These are phyloP conservation scores for Augochlora pura DNA, from an alignment of 1,140 invertebrate species.

Conservation along the genomic window DNA sequence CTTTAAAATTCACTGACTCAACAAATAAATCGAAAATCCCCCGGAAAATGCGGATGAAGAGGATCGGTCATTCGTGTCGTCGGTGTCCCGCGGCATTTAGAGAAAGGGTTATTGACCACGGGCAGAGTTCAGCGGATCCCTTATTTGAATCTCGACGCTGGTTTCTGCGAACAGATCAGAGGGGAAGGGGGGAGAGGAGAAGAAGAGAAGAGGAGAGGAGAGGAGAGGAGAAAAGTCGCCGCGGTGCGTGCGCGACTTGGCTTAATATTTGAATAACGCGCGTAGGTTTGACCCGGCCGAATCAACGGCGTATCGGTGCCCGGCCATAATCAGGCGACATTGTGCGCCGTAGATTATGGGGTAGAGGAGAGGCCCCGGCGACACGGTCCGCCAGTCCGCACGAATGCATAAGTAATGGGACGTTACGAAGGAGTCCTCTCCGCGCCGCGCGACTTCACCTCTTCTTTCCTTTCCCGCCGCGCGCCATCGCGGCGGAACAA, in stretches of 20 bases:
- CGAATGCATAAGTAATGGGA: slow-evolving; percentile 72
- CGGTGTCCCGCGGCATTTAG: neutral
- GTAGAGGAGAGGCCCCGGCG: slow-evolving; percentile 53
- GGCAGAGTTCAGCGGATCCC: slow-evolving; percentile 39
- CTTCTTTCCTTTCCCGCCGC: slow-evolving; percentile 23
- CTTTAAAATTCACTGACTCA: too few relatives aligned
- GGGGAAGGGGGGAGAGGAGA: neutral
- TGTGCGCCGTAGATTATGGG: slow-evolving; percentile 66
- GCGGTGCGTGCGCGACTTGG: slow-evolving; percentile 39
- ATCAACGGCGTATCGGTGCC: slow-evolving; percentile 61
- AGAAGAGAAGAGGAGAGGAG: neutral
- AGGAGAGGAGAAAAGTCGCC: neutral
- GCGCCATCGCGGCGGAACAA: neutral
- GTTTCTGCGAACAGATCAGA: slow-evolving; percentile 6
- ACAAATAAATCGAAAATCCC: too few relatives aligned
- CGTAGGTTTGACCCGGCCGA: slow-evolving; percentile 65
- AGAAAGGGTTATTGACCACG: slow-evolving; percentile 23
- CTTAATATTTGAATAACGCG: slow-evolving; percentile 72
- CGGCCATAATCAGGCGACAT: slow-evolving; percentile 70
- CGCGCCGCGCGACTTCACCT: too few relatives aligned
- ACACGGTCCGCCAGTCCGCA: slow-evolving; percentile 37
- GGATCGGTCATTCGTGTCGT: neutral
- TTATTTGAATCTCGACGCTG: slow-evolving; percentile 20
- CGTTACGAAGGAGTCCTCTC: slow-evolving; percentile 41
- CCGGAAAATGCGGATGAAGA: too few relatives aligned